These are phyloP conservation scores for Platorchestia sp. DNA, from an alignment of 1,140 invertebrate genomes.

Conservation along the genomic window DNA sequence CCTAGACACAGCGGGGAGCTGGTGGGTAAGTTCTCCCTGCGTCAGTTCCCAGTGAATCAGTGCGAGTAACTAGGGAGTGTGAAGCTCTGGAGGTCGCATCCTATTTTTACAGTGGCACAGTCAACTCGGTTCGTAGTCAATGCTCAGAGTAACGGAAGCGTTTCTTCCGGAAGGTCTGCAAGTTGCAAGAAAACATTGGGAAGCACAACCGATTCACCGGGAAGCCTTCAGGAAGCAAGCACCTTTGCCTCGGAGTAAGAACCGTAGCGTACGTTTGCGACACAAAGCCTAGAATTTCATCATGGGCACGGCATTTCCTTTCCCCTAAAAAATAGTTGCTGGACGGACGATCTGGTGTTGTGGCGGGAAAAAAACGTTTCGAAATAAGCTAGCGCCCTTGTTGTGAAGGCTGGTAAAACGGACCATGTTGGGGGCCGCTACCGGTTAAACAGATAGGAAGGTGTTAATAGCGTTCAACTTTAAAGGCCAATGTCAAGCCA, in stretches of 20 bases:
- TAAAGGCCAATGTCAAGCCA: slow-evolving; percentile 35
- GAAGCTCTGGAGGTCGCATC: neutral
- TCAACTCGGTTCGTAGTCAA: neutral
- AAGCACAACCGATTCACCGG: slow-evolving; percentile 24
- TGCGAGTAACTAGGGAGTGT: neutral
- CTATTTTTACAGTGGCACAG: neutral
- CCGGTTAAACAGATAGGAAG: slow-evolving; percentile 13
- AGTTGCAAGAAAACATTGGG: neutral
- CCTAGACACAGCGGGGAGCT: slow-evolving; percentile 8
- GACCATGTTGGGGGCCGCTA: neutral
- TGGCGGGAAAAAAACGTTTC: slow-evolving; percentile 30
- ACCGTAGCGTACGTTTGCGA: slow-evolving; percentile 7
- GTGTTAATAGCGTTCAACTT: neutral
- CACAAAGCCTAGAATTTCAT: neutral
- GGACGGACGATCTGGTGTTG: slow-evolving; percentile 10
- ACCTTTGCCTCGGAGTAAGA: neutral
- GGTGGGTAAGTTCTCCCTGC: neutral
- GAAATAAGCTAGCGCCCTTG: slow-evolving; percentile 1
- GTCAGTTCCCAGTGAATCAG: neutral
- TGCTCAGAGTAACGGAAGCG: neutral
- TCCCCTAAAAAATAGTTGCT: slow-evolving; percentile 1
- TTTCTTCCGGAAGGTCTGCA: neutral
- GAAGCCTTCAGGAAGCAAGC: slow-evolving; percentile 51
- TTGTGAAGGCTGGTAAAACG: neutral
- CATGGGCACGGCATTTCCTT: slow-evolving; percentile 23